These are phyloP conservation scores for Heterodera filipjevi DNA, from an alignment of 2,888 invertebrate genomes.

Conservation along the genomic window DNA sequence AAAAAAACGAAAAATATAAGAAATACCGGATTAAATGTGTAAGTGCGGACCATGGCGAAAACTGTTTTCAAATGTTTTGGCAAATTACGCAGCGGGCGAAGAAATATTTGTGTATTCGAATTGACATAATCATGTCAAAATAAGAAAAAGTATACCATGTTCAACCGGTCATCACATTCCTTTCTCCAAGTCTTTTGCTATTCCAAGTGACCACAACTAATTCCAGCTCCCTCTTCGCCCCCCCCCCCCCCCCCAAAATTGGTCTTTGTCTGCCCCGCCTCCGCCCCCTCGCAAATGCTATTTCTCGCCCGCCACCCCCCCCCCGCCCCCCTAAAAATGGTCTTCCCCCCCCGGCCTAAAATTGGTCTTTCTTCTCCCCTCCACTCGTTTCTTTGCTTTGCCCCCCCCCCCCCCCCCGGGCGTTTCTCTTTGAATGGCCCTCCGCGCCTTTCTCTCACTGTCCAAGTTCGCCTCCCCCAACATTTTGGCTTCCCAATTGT, in stretches of 20 bases:
- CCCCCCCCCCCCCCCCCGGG: neutral
- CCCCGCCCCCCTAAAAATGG: neutral
- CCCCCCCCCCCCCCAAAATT: too few relatives aligned
- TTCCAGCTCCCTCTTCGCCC: too few relatives aligned
- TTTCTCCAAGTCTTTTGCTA: too few relatives aligned
- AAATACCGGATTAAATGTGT: slow-evolving; percentile 19
- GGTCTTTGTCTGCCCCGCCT: neutral
- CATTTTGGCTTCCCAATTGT: slow-evolving; percentile 15
- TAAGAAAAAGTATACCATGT: too few relatives aligned
- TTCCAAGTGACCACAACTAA: too few relatives aligned
- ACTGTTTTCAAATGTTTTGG: too few relatives aligned
- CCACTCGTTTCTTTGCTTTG: neutral
- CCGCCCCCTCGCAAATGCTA: neutral
- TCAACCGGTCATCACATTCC: too few relatives aligned
- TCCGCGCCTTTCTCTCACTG: neutral
- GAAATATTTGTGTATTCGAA: too few relatives aligned
- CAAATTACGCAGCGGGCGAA: too few relatives aligned
- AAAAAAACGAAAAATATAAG: neutral
- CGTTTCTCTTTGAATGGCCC: neutral
- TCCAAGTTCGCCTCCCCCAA: neutral
- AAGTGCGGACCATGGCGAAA: slow-evolving; percentile 27
- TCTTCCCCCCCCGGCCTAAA: neutral
- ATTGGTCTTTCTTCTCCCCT: neutral
- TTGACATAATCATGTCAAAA: too few relatives aligned
- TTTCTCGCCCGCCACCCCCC: neutral